A percentile compares a stretch with the other conserved stretches of the same genome.
These are phyloP conservation scores for Actinia equina DNA, from an alignment of 64 coral and sea anemone genomes.

Conservation along the genomic window DNA sequence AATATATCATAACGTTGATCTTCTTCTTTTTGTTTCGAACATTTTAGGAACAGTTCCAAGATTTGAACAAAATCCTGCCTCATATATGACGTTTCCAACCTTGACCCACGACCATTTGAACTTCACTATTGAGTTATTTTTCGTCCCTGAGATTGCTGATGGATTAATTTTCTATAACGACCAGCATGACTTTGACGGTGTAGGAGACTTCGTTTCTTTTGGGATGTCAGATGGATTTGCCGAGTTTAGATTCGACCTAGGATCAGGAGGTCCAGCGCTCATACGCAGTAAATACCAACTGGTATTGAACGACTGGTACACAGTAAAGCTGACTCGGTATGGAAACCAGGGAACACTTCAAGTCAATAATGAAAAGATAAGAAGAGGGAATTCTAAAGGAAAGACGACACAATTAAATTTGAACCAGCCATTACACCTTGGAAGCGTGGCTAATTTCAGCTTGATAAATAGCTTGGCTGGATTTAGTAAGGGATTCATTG, in stretches of 20 bases:
- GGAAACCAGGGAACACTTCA: constrained; percentile 57
- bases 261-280: constrained; percentile 53
- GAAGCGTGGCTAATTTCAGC: constrained; percentile 63
- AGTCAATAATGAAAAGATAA: constrained; percentile 37
- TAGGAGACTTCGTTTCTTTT: constrained; percentile 69
- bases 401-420: constrained; percentile 41
- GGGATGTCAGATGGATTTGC: constrained; percentile 71
- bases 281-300: constrained; percentile 67
- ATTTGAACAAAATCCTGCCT: constrained; percentile 66
- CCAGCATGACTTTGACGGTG: constrained; percentile 39
- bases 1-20: neutral
- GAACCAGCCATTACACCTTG: constrained; percentile 62
- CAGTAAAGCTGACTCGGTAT: constrained; percentile 54
- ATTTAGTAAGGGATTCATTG: constrained; percentile 56
- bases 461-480: constrained; percentile 53
- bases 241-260: constrained; percentile 82
- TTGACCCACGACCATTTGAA: constrained; percentile 54
- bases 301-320: constrained; percentile 62
- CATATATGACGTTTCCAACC: constrained; percentile 54
- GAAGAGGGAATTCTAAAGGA: constrained; percentile 62
- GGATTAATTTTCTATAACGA: constrained; percentile 86
- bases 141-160: constrained; percentile 59
- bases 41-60: constrained; percentile 68
- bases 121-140: constrained; percentile 75
- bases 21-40: neutral